Percentiles rank a stretch among this genome's conserved stretches.
Conservation (phyloP, 2,888 invertebrate genomes). For the Coelogynopora nodosa region DNA sequence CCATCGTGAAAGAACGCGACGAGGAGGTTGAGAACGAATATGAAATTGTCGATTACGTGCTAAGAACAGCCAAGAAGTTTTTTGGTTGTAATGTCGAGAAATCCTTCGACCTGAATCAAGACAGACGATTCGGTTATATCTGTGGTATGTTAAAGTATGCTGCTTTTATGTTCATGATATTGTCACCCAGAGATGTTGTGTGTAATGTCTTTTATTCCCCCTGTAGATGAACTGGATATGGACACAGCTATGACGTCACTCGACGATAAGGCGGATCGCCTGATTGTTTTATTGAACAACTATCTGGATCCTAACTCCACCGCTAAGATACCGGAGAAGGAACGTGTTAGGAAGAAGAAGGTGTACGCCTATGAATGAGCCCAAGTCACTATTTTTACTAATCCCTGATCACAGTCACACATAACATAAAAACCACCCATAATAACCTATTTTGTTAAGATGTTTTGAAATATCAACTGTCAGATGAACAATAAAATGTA, state of each 20-base stretch:
- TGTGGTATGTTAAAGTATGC: not conserved
- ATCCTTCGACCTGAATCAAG: not conserved
- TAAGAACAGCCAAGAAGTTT: slow-evolving; percentile 39
- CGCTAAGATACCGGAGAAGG: not conserved
- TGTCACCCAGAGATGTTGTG: no score
- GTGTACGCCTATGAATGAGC: no score
- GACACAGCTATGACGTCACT: not conserved
- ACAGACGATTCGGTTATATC: slow-evolving; percentile 3
- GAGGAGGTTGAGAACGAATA: slow-evolving; percentile 56
- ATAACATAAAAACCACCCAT: no score
- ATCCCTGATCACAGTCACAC: no score
- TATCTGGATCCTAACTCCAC: not conserved
- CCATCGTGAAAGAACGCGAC: slow-evolving; percentile 50
- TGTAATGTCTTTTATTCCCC: no score
- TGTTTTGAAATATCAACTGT: no score
- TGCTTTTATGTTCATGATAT: not conserved
- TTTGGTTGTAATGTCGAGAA: not conserved
- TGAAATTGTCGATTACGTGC: slow-evolving; percentile 57
- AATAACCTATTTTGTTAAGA: no score
- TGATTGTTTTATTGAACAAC: not conserved
- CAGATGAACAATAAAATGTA: no score
- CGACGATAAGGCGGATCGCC: not conserved
- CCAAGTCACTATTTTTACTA: no score
- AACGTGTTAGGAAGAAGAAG: not conserved
- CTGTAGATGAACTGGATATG: not conserved